Percentiles rank a stretch among this genome's conserved stretches.
These are phyloP conservation scores for Varroa destructor DNA, from an alignment of 1,140 invertebrate species.

Conservation along the genomic window DNA sequence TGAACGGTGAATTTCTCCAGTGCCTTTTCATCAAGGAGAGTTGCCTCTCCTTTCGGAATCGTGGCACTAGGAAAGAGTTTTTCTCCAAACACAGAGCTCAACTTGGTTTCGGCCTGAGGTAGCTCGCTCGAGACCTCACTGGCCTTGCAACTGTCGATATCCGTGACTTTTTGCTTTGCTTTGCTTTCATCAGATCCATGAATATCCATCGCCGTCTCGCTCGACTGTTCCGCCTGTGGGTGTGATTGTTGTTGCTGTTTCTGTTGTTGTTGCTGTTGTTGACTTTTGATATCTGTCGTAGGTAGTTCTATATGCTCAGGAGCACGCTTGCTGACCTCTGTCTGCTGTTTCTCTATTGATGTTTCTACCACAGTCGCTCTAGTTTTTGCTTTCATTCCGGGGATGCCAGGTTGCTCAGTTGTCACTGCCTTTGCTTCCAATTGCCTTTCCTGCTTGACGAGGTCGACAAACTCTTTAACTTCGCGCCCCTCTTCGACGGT, in stretches of 20 bases:
- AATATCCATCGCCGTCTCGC: not conserved
- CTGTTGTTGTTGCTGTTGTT: no score
- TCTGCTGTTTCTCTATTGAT: no score
- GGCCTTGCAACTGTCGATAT: conserved; percentile 26
- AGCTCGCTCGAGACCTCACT: conserved; percentile 23
- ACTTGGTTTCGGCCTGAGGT: conserved; percentile 27
- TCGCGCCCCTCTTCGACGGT: conserved; percentile 21
- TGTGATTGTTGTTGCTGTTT: conserved; percentile 2
- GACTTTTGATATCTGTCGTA: no score
- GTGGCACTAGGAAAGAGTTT: conserved; percentile 19
- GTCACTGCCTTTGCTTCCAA: not conserved
- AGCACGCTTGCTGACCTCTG: no score
- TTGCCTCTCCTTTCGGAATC: conserved; percentile 6
- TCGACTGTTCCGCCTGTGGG: conserved; percentile 4
- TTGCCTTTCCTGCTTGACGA: conserved; percentile 26
- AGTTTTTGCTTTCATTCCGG: conserved; percentile 35
- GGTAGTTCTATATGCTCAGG: no score
- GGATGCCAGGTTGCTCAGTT: no score
- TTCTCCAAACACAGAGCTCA: conserved; percentile 28
- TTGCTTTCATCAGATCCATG: not conserved
- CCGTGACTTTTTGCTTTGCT: not conserved
- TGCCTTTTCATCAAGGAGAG: conserved; percentile 10
- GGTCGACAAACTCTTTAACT: conserved; percentile 21
- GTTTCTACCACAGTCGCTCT: conserved; percentile 39
- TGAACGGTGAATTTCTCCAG: conserved; percentile 27